These are phyloP conservation scores for Smutsia temminckii DNA, from an alignment of 2,797 vertebrate species.

Conservation along the genomic window DNA sequence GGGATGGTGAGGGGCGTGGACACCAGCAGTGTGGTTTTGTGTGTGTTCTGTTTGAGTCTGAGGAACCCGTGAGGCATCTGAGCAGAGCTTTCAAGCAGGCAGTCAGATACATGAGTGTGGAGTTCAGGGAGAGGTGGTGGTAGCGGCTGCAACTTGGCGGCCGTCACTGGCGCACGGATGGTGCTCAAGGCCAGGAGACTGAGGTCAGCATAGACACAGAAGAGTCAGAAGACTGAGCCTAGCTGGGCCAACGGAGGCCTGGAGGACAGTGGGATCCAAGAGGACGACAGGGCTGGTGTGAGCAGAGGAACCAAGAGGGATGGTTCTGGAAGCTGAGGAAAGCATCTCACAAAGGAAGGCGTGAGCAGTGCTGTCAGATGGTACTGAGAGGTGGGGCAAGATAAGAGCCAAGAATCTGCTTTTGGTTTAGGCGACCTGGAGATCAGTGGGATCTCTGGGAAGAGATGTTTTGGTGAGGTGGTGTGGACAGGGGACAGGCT, in stretches of 20 bases:
- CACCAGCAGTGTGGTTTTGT: neutral
- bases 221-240: neutral
- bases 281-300: neutral
- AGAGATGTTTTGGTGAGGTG: neutral
- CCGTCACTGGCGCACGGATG: accelerated
- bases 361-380: no score
- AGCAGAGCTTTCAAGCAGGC: neutral
- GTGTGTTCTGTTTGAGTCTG: neutral
- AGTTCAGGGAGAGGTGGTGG: neutral
- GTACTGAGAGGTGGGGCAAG: neutral
- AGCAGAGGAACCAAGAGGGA: neutral
- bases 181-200: neutral
- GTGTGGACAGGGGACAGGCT: no score
- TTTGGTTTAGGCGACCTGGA: neutral
- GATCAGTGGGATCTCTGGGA: no score
- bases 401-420: neutral
- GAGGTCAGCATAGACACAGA: neutral
- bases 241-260: neutral
- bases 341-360: neutral
- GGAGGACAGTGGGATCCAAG: neutral
- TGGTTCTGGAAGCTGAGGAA: accelerated
- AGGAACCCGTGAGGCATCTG: neutral
- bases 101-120: neutral
- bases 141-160: neutral
- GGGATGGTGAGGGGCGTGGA: accelerated